Evolutionary conservation across 1,140 invertebrate species (phyloP), one percentile per base, ranked within the genome.

Genomic region (Drosophila rhopaloa): DNA sequence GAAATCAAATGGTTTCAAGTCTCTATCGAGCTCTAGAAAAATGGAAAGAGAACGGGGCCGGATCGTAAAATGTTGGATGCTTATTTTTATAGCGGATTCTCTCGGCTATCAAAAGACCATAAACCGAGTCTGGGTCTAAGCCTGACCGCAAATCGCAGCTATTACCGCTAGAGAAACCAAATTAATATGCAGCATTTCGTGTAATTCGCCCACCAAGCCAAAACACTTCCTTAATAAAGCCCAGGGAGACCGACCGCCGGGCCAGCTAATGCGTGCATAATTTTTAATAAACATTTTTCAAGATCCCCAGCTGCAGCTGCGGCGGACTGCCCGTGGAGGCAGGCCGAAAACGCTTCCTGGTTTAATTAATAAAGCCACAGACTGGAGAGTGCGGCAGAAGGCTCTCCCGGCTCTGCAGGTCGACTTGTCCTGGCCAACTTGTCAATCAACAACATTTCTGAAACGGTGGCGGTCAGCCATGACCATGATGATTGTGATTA

Each of bases 281-380:
- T 88, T 88, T 88, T 88, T 88, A 89, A 88, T 88, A 89, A 83
- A 89, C 88, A 80, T 89, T 89, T 82, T 89, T 83, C 71, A 79
- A 86, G 83, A 79, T 88, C 83, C 81, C 53, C 66, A 53, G 50
- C 50, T 56, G 51, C 63, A 62, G 48, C 81, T 76, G 57, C 11
- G 50, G 24, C 10, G 37, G 72, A 71, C 56, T 47, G 63, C 46
- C 40, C 41, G 53, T 60, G 75, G 47, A 83, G 73, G 53, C 55
- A 44, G 67, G 11, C 67, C 43, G 6, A 62, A 81, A 85, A 82
- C 47, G 67, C 83, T 83, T 88, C 84, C 83, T 89, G 84, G 83
- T 88, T 88, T 88, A 88, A 88, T 88, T 88, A 88, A 83, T 82
- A 82, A 70, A 44, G 19, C 50, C 50, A 9, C 32, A 16, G 41